These are phyloP conservation scores for Dynastes hyllus DNA, from an alignment of 2,888 invertebrate species.

Conservation along the genomic window DNA sequence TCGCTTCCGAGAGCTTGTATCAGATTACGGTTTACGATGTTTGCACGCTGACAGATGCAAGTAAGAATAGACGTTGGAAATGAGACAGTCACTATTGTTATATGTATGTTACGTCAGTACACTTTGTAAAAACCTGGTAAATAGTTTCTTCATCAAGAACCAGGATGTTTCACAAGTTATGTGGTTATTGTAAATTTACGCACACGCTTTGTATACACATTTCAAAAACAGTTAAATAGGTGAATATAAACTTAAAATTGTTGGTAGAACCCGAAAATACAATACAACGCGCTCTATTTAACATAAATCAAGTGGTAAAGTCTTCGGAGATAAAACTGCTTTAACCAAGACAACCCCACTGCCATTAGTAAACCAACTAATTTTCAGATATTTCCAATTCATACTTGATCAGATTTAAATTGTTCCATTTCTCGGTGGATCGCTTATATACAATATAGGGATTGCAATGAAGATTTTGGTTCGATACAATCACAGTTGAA, in stretches of 20 bases:
- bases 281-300: no score
- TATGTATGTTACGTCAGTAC: neutral
- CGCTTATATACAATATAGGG: neutral
- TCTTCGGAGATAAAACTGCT: no score
- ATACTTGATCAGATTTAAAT: neutral
- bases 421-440: neutral
- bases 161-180: neutral
- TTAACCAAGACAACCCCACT: no score
- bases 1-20: slow-evolving; percentile 67
- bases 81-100: slow-evolving; percentile 31
- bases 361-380: neutral
- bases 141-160: neutral
- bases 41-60: slow-evolving; percentile 67
- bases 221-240: neutral
- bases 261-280: no score
- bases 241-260: no score
- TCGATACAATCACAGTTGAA: neutral
- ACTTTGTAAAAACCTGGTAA: neutral
- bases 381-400: neutral
- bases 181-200: neutral
- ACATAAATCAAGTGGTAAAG: no score
- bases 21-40: slow-evolving; percentile 68
- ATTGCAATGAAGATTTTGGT: neutral
- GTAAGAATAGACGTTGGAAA: slow-evolving; percentile 35
- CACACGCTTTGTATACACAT: no score